A percentile compares a stretch with the other conserved stretches of the same genome.
Conservation (phyloP, 2,113 vertebrate species). For the Sinocyclocheilus maitianheensis region DNA sequence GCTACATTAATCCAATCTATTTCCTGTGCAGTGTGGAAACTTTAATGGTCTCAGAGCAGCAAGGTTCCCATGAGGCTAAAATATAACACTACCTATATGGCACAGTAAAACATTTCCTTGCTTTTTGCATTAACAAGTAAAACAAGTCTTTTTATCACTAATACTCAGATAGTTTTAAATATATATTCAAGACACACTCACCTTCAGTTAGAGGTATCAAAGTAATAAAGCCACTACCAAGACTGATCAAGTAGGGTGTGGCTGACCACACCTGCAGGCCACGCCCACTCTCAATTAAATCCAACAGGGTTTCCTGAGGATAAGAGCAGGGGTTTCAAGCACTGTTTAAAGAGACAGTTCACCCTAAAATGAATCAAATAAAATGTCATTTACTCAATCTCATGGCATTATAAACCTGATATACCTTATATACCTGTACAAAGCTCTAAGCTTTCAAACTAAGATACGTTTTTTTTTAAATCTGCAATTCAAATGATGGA, state of each 20-base stretch:
- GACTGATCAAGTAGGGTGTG: slow-evolving; percentile 56
- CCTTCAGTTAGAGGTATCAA: slow-evolving; percentile 55
- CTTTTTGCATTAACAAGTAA: slow-evolving; percentile 7
- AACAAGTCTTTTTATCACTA: not conserved
- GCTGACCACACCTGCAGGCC: slow-evolving; percentile 54
- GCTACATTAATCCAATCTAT: not conserved
- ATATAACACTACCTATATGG: not conserved
- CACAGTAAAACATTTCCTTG: not conserved
- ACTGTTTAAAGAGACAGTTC: not conserved
- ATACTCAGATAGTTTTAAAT: not conserved
- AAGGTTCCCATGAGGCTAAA: not conserved
- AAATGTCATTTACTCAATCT: not conserved
- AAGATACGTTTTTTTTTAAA: not conserved
- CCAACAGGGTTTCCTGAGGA: slow-evolving; percentile 53
- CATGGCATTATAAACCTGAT: not conserved
- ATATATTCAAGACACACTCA: not conserved
- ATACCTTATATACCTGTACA: not conserved
- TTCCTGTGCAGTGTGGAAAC: slow-evolving; percentile 15
- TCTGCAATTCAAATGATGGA: not conserved
- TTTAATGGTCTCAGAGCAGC: slow-evolving; percentile 8
- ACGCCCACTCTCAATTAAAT: slow-evolving; percentile 57
- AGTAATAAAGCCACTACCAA: slow-evolving; percentile 57
- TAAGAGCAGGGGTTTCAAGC: not conserved
- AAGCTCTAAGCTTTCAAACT: not conserved
- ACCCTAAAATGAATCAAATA: not conserved